Conservation (phyloP, 2,113 vertebrate species). For the Scomber japonicus region DNA sequence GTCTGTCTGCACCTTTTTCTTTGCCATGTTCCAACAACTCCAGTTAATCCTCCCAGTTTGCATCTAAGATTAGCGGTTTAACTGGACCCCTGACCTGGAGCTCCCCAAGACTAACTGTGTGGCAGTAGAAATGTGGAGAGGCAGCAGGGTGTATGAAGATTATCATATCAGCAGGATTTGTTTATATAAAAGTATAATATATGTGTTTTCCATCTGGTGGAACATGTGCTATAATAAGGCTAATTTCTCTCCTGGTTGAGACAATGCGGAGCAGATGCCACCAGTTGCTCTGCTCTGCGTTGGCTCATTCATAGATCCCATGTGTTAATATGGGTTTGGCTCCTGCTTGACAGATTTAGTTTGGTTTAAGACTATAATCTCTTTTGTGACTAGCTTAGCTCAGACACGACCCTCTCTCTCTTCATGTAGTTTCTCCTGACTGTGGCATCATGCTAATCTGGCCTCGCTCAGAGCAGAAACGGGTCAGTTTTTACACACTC, state of each 20-base stretch:
- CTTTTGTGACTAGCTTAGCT: conserved; percentile 73
- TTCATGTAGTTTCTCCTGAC: conserved; percentile 12
- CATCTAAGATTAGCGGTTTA: conserved; percentile 66
- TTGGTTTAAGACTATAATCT: conserved; percentile 76
- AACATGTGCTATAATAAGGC: background rate
- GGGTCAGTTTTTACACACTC: conserved; percentile 22
- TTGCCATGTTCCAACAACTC: conserved; percentile 39
- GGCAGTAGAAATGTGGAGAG: background rate
- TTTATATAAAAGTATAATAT: conserved; percentile 40
- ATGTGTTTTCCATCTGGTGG: conserved; percentile 38
- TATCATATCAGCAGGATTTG: conserved; percentile 17
- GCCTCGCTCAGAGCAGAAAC: background rate
- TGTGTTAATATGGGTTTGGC: conserved; percentile 64
- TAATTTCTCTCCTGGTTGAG: conserved; percentile 21
- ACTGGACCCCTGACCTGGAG: conserved; percentile 18
- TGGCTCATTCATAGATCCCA: conserved; percentile 52
- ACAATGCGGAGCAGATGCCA: conserved; percentile 41
- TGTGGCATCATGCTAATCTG: conserved; percentile 25
- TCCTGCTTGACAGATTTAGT: conserved; percentile 70
- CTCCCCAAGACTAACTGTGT: background rate
- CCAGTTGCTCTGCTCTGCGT: conserved; percentile 1
- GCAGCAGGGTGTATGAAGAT: conserved; percentile 11
- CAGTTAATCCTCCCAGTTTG: conserved; percentile 64
- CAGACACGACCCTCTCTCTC: conserved; percentile 56
- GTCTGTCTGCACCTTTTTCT: conserved; percentile 42